Percentiles rank a stretch among this genome's conserved stretches.
Evolutionary conservation across 2,888 invertebrate genomes (phyloP).

Genomic region (Mesochorus sp.): DNA sequence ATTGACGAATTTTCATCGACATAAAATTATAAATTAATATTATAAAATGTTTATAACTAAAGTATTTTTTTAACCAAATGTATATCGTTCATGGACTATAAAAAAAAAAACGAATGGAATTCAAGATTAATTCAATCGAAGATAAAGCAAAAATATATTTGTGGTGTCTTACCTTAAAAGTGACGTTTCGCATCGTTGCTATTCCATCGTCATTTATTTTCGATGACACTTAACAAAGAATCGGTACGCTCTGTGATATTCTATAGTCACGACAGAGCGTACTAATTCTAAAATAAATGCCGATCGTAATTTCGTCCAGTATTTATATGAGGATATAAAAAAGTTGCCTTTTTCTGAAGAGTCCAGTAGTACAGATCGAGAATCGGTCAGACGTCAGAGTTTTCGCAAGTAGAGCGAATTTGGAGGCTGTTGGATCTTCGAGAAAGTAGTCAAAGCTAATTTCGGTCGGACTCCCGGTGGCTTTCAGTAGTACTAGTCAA

Average conservation of each 20-base stretch:
- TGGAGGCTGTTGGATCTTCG: neutral
- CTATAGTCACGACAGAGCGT: slow-evolving; percentile 83
- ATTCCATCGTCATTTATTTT: slow-evolving; percentile 69
- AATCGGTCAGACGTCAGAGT: neutral
- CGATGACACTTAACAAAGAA: slow-evolving; percentile 82
- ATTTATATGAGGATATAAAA: no score
- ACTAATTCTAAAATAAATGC: slow-evolving; percentile 84
- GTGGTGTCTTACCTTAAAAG: slow-evolving; percentile 15
- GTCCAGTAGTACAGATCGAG: neutral
- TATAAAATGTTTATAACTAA: no score
- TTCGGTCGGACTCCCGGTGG: neutral
- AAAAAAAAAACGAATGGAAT: neutral
- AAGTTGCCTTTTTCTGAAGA: no score
- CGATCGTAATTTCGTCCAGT: no score
- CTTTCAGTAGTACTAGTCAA: neutral
- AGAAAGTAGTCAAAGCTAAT: neutral
- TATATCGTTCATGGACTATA: no score
- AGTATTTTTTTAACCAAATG: no score
- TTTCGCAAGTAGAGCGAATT: no score
- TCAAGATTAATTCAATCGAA: neutral
- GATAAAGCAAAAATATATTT: neutral
- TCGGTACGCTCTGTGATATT: slow-evolving; percentile 83
- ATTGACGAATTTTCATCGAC: no score
- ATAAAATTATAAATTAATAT: no score
- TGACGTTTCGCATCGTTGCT: neutral